These are phyloP conservation scores for Saccopteryx leptura DNA, from an alignment of 2,113 vertebrate species.

Conservation along the genomic window DNA sequence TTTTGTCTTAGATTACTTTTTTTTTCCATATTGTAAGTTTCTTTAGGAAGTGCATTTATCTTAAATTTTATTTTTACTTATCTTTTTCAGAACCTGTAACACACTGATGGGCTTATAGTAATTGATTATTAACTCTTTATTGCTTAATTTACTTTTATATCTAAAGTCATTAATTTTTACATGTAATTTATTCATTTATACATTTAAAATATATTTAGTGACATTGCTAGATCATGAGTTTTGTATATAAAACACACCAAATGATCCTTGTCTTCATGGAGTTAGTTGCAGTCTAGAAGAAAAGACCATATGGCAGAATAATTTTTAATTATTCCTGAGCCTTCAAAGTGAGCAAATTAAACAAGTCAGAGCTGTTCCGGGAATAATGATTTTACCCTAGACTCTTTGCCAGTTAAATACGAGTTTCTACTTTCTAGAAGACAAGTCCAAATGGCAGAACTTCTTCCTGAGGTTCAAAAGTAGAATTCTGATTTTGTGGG, in stretches of 20 bases:
- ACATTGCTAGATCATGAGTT: constrained; percentile 1
- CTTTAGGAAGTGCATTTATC: not conserved
- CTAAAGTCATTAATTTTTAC: constrained; percentile 28
- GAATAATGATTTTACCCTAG: constrained; percentile 7
- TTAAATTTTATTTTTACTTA: constrained; percentile 20
- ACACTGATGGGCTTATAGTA: not conserved
- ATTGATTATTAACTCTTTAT: constrained; percentile 36
- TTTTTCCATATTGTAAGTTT: constrained; percentile 1
- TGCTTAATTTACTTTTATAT: not conserved
- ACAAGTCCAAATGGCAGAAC: not conserved
- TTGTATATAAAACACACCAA: constrained; percentile 20
- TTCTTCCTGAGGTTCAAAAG: constrained; percentile 14
- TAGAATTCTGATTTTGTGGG: not conserved
- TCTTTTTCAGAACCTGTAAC: not conserved
- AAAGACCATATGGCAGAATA: not conserved
- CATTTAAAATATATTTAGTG: constrained; percentile 47
- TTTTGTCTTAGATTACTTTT: not conserved
- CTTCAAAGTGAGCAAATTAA: constrained; percentile 28
- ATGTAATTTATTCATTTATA: constrained; percentile 23
- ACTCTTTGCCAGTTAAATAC: not conserved
- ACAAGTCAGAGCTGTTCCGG: not conserved
- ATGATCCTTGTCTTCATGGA: not conserved
- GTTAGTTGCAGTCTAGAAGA: constrained; percentile 14
- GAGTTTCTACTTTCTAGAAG: constrained; percentile 1
- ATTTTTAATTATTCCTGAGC: constrained; percentile 1